Evolutionary conservation across 2,113 vertebrate genomes (phyloP), one percentile per base, ranked within the genome.

Genomic region (Colius striatus): DNA sequence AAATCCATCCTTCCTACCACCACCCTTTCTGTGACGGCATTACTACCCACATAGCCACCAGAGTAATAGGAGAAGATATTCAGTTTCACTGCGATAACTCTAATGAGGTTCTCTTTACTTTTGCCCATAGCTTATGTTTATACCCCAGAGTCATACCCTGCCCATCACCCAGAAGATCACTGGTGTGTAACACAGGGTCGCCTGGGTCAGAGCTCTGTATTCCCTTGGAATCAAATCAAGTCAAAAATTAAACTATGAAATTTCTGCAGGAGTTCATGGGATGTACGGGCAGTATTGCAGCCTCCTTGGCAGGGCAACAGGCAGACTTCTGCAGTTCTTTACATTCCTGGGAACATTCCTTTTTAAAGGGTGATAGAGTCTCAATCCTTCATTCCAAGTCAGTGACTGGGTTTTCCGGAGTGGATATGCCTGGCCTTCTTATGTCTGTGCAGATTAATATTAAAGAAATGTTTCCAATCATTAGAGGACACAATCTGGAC

Each of bases 261-360:
- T 77, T 94, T 83, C 45, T 94, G 68, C 87, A 92, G 60, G 66
- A 79, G 81, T 91, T 90, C 67, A 71, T 41, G 66, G 91, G 62
- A 89, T n/a, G 47, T 55, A 47, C 58, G 76, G 80, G n/a, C 15
- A 23, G 41, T 70, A 7, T 17, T 72, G 74, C 74, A 84, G 54
- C 74, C 67, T 88, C 48, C 60, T 79, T 96, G 85, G 78, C 93
- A 55, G 48, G 51, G 63, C 43, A 90, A 47, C 43, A 77, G 55
- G 29, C 27, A 58, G 89, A 43, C 26, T 96, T 88, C 34, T 89
- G 27, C 63, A 63, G 85, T n/a, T 43, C 57, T 88, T 32, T 4
- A 30, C 21, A 19, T 86, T 94, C 79, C 76, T 77, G 65, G 79
- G 87, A 90, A 86, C 19, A 4, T 57, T 70, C 30, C 73, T 80